Percentiles rank a stretch among this genome's conserved stretches.
Conservation (phyloP, 2,797 vertebrate genomes). For the Coregonus suidteri region DNA sequence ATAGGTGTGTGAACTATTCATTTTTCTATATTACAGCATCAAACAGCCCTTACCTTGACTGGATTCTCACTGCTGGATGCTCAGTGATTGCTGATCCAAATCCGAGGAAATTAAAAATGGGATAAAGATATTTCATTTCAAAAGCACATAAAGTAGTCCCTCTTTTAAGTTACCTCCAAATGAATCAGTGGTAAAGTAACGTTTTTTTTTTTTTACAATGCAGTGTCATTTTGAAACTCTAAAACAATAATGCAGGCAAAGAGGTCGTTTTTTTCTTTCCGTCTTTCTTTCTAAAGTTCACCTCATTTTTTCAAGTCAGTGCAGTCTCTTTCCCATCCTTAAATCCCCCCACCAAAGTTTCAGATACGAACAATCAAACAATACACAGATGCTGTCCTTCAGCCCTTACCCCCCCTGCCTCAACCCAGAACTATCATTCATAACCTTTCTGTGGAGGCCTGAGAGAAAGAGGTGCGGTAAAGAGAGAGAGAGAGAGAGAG, state of each 20-base stretch:
- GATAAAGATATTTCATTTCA: not conserved
- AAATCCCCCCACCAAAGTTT: constrained; percentile 75
- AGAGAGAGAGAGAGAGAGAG: constrained; percentile 59
- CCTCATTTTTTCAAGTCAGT: constrained; percentile 31
- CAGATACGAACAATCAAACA: constrained; percentile 75
- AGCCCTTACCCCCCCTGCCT: constrained; percentile 71
- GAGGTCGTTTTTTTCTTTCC: constrained; percentile 39
- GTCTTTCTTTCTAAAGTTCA: constrained; percentile 43
- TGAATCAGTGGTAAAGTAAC: not conserved
- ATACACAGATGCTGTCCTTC: constrained; percentile 80
- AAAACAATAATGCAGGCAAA: constrained; percentile 62
- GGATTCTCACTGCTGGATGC: not conserved
- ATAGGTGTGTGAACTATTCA: too few species aligned
- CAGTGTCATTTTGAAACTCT: constrained; percentile 46
- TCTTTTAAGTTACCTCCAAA: not conserved
- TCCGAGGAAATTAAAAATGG: not conserved
- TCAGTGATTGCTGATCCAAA: not conserved
- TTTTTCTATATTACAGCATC: too few species aligned
- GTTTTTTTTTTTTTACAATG: constrained; percentile 17
- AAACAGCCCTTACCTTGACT: not conserved
- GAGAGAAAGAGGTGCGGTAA: constrained; percentile 66
- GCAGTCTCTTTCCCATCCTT: constrained; percentile 69
- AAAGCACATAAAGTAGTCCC: too few species aligned
- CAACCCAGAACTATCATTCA: constrained; percentile 79
- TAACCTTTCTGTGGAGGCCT: constrained; percentile 77